These are phyloP conservation scores for Eristalinus sepulchralis DNA, from an alignment of 2,888 invertebrate genomes.

Conservation along the genomic window DNA sequence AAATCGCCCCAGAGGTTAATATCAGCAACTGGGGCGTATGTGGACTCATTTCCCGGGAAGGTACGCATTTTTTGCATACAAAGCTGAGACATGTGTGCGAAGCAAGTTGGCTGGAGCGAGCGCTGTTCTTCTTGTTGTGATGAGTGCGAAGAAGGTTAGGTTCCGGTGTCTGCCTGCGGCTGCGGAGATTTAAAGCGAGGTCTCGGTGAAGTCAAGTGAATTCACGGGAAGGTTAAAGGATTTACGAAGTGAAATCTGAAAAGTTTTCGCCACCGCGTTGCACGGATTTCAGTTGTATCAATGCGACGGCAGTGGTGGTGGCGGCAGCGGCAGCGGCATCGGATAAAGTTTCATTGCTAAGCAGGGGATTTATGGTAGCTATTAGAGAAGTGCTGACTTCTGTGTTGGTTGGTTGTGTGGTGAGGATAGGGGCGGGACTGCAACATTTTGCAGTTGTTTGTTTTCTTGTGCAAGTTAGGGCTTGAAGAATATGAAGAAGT, in stretches of 20 bases:
- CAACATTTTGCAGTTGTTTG: neutral
- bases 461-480: no score
- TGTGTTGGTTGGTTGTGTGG: neutral
- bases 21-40: slow-evolving; percentile 66
- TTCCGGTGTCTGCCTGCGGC: slow-evolving; percentile 35
- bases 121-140: slow-evolving; percentile 13
- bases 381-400: neutral
- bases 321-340: no score
- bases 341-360: slow-evolving; percentile 18
- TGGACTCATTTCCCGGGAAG: slow-evolving; percentile 42
- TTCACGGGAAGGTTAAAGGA: slow-evolving; percentile 45
- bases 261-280: slow-evolving; percentile 17
- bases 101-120: slow-evolving; percentile 7
- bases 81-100: slow-evolving; percentile 23
- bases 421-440: neutral
- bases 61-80: slow-evolving; percentile 43
- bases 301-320: no score
- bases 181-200: slow-evolving; percentile 43
- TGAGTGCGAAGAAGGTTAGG: slow-evolving; percentile 46
- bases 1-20: slow-evolving; percentile 68
- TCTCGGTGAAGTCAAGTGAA: slow-evolving; percentile 46
- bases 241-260: slow-evolving; percentile 43
- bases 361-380: slow-evolving; percentile 13
- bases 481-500: no score
- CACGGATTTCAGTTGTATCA: slow-evolving; percentile 6